Conservation (phyloP, 2,113 vertebrate genomes). For the Hippolais icterina region DNA sequence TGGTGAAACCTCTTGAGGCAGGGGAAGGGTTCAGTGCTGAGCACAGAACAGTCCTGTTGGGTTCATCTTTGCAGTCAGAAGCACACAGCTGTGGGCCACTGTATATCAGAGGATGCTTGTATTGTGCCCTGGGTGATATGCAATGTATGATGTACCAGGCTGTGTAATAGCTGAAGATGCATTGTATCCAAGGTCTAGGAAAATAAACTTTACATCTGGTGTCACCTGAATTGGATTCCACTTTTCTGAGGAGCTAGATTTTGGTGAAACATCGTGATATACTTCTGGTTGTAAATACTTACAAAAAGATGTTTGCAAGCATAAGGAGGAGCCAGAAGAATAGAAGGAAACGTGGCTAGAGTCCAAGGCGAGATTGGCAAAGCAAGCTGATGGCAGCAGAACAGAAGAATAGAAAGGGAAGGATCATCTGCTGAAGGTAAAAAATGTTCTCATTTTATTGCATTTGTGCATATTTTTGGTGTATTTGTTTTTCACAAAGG, state of each 20-base stretch:
- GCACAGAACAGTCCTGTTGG: background rate
- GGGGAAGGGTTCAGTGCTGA: background rate
- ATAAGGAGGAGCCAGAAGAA: conserved; percentile 27
- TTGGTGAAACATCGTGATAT: background rate
- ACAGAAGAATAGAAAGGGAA: conserved; percentile 27
- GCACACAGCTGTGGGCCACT: background rate
- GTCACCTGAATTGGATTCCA: background rate
- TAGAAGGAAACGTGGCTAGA: background rate
- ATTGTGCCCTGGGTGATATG: background rate
- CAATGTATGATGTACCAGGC: background rate
- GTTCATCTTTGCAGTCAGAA: background rate
- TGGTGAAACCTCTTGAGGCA: background rate
- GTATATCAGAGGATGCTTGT: background rate
- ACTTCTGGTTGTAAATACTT: conserved; percentile 32
- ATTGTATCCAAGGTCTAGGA: conserved; percentile 5
- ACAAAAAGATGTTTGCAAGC: conserved; percentile 25
- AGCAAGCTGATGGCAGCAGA: conserved; percentile 2
- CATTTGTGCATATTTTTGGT: background rate
- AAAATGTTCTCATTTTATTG: background rate
- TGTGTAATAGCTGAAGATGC: background rate
- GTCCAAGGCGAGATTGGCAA: background rate
- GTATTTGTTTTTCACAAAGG: background rate
- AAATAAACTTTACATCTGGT: background rate
- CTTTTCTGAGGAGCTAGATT: conserved; percentile 34
- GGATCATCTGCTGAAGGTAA: conserved; percentile 30